phyloP scores from a whole-genome alignment of 1,140 invertebrate genomes.

The Brachystomella parvula region DNA sequence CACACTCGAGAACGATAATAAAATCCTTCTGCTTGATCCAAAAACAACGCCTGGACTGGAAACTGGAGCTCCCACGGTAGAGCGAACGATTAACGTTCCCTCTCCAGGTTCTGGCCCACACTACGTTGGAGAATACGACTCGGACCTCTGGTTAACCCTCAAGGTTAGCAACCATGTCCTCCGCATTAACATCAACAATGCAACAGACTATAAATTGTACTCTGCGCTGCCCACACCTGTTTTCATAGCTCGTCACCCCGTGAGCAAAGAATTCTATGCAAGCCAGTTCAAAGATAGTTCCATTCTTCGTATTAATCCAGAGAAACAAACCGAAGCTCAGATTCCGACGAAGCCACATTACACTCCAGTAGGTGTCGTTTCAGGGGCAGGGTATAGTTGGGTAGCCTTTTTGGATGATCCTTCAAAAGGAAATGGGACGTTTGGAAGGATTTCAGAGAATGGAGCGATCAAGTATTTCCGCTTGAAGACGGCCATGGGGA shows the following conservation, averaged over 20 bases:
- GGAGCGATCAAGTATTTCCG: not conserved
- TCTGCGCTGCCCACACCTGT: not conserved
- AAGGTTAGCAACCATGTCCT: not conserved
- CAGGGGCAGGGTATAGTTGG: not conserved
- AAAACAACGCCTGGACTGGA: too few relatives aligned
- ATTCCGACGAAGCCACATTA: not conserved
- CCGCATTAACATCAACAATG: not conserved
- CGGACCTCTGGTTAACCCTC: not conserved
- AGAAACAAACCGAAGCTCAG: not conserved
- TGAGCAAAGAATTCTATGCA: not conserved
- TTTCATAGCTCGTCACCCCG: not conserved
- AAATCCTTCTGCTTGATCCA: too few relatives aligned
- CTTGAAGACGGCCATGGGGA: not conserved
- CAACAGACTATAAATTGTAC: not conserved
- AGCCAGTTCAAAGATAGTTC: not conserved
- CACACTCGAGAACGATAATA: too few relatives aligned
- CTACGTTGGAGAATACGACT: not conserved
- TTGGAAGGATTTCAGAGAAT: not conserved
- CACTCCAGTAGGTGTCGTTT: not conserved
- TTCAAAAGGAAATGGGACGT: not conserved
- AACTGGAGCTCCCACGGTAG: too few relatives aligned
- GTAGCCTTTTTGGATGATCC: not conserved
- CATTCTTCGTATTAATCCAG: not conserved
- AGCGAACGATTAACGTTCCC: not conserved
- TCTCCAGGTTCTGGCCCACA: not conserved